Base-by-base conservation (phyloP, 2,888 invertebrate species). In the Sphaerolaimus hirsutus region DNA sequence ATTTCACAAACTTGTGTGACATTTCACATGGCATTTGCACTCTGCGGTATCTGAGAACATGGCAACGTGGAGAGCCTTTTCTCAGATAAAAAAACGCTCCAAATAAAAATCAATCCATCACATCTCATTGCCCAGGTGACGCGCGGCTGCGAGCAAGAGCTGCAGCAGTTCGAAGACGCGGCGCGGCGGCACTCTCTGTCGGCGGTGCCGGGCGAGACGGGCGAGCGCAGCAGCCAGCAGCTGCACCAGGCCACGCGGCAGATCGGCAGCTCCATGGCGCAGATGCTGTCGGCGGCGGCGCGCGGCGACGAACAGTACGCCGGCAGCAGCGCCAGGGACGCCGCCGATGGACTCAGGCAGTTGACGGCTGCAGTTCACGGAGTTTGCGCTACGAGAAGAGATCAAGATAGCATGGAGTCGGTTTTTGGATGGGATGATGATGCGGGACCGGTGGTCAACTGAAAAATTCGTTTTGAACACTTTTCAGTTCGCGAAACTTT, bases 261-360 rank as follows among this genome's bases (percentile, higher is more conserved):
- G 26, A 55, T 62, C 26, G 81, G 79, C 45, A 77, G 81, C 43
- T 75, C 77, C 36, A 75, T 86, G 57, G 81, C 86, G 3, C 81
- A 82, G 60, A 68, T 91, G 47, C 72, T 86, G 45, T 81, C 82
- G 19, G 81, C 81, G 1, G 80, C 81, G 21, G 74, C 79, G 14
- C 79, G 78, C 61, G 77, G 77, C 3, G 81, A 83, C 63, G 75
- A 78, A 49, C 74, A 73, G 55, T 81, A 79, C 48, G 54, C 29
- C 5, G 79, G 78, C 2, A 76, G 77, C 51, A 81, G 81, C 1
- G 80, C 81, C 0, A 71, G 78, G 25, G 81, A 81, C 55, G 79
- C 81, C 0, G 81, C 82, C 0, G 72, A 76, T 52, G 75, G 77
- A 4, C 68, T 87, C 45, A 72, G 76, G 29, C 76, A 78, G 53